Evolutionary conservation across 2,113 vertebrate genomes (phyloP).

Genomic region (Entosphenus tridentatus): DNA sequence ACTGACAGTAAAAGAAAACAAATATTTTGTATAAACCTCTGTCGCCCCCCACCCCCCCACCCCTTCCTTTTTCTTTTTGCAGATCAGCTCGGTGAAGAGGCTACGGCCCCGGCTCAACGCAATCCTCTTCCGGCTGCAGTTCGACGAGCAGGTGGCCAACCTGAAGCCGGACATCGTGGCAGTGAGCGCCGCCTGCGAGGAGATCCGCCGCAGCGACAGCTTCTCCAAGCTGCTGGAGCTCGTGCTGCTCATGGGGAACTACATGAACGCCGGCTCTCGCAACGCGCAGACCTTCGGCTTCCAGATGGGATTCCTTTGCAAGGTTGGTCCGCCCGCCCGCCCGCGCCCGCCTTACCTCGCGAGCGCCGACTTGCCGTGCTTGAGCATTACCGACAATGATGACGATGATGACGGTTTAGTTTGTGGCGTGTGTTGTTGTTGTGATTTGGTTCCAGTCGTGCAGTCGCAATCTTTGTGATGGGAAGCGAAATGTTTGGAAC

Average conservation of each 20-base stretch:
- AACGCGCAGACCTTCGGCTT: conserved; percentile 62
- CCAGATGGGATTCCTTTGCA: conserved; percentile 45
- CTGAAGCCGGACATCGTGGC: conserved; percentile 67
- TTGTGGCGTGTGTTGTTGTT: too few species aligned
- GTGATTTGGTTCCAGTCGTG: too few species aligned
- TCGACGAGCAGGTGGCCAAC: conserved; percentile 60
- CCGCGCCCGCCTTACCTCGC: too few species aligned
- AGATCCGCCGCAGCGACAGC: conserved; percentile 35
- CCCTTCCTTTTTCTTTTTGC: neutral
- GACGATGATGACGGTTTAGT: too few species aligned
- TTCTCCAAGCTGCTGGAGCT: conserved; percentile 44
- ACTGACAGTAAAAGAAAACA: too few species aligned
- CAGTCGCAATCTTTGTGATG: too few species aligned
- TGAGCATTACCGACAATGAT: too few species aligned
- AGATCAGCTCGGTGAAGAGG: conserved; percentile 50
- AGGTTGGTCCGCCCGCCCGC: conserved; percentile 19
- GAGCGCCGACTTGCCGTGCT: too few species aligned
- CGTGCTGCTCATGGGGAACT: conserved; percentile 53
- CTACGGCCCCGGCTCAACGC: conserved; percentile 38
- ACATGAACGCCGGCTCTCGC: conserved; percentile 59
- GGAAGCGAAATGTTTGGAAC: too few species aligned
- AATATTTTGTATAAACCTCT: too few species aligned
- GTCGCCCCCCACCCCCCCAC: too few species aligned
- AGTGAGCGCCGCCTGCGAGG: conserved; percentile 63
- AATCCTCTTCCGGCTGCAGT: conserved; percentile 58